Percentiles rank a stretch among this genome's conserved stretches.
Evolutionary conservation across 2,797 vertebrate genomes (phyloP).

Genomic region (Eremophila alpestris): DNA sequence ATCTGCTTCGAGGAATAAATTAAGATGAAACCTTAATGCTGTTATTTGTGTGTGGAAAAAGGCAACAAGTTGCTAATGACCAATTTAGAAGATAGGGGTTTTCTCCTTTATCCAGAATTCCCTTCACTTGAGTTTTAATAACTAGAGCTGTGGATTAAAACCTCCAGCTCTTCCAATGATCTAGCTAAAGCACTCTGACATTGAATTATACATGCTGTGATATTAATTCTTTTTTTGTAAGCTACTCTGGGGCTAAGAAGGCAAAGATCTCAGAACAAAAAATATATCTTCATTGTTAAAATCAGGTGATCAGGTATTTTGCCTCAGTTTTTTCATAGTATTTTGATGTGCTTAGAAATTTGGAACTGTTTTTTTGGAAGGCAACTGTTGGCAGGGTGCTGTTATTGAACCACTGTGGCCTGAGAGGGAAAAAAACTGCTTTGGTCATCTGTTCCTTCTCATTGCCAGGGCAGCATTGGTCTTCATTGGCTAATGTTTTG

Average conservation of each 20-base stretch:
- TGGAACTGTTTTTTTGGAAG: background rate
- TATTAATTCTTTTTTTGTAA: background rate
- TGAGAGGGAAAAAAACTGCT: background rate
- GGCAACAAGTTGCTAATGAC: background rate
- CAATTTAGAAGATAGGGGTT: background rate
- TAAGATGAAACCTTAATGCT: background rate
- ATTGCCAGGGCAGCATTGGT: constrained; percentile 7
- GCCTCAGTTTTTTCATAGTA: background rate
- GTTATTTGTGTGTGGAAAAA: background rate
- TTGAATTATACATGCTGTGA: background rate
- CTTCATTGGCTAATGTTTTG: constrained; percentile 6
- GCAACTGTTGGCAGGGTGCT: background rate
- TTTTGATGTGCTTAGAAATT: background rate
- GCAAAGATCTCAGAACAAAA: background rate
- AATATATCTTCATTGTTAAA: background rate
- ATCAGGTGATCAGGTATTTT: background rate
- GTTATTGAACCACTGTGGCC: background rate
- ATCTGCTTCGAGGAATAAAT: background rate
- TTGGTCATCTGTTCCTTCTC: constrained; percentile 20
- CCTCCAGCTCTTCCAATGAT: background rate
- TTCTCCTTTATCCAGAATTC: background rate
- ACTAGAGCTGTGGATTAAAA: background rate
- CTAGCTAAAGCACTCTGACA: background rate
- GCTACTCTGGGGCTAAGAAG: background rate
- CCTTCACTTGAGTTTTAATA: background rate